These are phyloP conservation scores for Cacatua alba DNA, from an alignment of 2,113 vertebrate genomes.

Conservation along the genomic window DNA sequence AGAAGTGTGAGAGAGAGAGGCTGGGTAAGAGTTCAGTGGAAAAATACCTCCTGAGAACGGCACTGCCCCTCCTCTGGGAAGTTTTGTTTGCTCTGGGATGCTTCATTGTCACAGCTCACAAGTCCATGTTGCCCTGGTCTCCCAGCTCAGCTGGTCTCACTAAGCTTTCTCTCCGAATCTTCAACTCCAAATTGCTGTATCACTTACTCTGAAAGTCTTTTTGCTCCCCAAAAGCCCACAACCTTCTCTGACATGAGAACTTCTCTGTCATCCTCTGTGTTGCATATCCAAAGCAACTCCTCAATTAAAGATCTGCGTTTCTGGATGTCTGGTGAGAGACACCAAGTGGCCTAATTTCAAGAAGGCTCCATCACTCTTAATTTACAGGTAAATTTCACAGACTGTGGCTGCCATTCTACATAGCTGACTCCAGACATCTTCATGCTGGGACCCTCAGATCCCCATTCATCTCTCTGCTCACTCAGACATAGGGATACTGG, in stretches of 20 bases:
- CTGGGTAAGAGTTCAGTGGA: not conserved
- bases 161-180: not conserved
- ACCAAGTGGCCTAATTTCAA: not conserved
- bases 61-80: not conserved
- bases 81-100: not conserved
- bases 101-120: not conserved
- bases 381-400: not conserved
- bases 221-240: not conserved
- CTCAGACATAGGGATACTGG: not conserved
- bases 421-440: not conserved
- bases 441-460: not conserved
- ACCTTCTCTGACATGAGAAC: rapidly evolving
- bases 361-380: not conserved
- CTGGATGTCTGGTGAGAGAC: not conserved
- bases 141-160: not conserved
- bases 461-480: not conserved
- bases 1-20: not conserved
- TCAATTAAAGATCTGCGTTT: not conserved
- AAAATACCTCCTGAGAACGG: not conserved
- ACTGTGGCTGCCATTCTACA: too few relatives aligned
- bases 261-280: not conserved
- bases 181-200: rapidly evolving
- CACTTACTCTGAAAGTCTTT: not conserved
- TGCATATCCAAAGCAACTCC: not conserved
- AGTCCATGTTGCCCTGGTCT: not conserved